Conservation (phyloP, 2,888 invertebrate species). For the Hypselothyrea guttata region DNA sequence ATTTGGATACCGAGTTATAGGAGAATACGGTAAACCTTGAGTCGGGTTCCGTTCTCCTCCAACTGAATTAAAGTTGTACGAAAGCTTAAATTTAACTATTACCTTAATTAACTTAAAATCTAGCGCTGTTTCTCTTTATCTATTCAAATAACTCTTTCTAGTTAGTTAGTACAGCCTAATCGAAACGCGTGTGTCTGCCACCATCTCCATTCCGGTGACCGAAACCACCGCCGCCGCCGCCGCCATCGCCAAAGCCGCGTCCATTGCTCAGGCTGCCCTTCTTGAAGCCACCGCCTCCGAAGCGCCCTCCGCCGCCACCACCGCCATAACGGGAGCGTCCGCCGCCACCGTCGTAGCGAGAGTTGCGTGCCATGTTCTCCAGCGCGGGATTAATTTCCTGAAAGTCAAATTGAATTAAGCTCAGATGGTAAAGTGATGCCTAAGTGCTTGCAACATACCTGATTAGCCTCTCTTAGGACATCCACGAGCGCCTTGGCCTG, state of each 20-base stretch:
- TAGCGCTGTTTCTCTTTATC: constrained; percentile 68
- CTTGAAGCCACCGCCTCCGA: constrained; percentile 62
- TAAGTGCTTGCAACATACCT: constrained; percentile 83
- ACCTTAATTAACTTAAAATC: constrained; percentile 67
- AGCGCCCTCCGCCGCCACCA: constrained; percentile 76
- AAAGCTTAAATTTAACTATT: constrained; percentile 66
- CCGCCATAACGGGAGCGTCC: constrained; percentile 83
- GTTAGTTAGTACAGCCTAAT: constrained; percentile 61
- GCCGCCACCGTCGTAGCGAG: constrained; percentile 85
- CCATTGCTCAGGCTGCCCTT: constrained; percentile 65
- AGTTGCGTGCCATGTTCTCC: constrained; percentile 88
- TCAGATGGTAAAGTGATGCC: too few relatives aligned
- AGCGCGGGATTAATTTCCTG: constrained; percentile 93
- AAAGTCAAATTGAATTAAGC: too few relatives aligned
- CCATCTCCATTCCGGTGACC: constrained; percentile 44
- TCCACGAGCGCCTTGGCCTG: constrained; percentile 95
- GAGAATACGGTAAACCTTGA: constrained; percentile 24
- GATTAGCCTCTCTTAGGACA: constrained; percentile 94
- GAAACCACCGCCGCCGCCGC: constrained; percentile 61
- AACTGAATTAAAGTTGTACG: constrained; percentile 56
- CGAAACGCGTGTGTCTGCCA: constrained; percentile 79
- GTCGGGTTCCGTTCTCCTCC: constrained; percentile 35
- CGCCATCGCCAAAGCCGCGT: constrained; percentile 60
- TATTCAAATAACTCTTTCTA: constrained; percentile 70
- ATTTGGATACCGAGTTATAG: constrained; percentile 26